Percentiles rank a stretch among this genome's conserved stretches.
These are phyloP conservation scores for Ceriagrion tenellum DNA, from an alignment of 2,888 invertebrate species.

Conservation along the genomic window DNA sequence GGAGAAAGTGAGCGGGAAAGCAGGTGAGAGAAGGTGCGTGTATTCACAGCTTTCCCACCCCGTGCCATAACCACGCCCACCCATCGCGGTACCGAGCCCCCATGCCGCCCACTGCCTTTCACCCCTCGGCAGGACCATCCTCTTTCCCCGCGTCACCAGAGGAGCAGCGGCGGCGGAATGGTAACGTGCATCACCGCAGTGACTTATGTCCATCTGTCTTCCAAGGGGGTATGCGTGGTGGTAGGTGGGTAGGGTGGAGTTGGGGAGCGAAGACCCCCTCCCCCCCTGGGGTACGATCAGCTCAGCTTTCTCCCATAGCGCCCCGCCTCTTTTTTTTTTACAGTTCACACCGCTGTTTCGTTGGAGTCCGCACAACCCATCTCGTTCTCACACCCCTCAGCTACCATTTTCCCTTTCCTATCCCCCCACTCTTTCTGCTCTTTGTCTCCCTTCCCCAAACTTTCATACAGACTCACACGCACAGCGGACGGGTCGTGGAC, in stretches of 20 bases:
- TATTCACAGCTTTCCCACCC: background rate
- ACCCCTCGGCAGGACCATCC: background rate
- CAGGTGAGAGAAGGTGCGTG: background rate
- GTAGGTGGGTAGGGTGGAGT: background rate
- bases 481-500: background rate
- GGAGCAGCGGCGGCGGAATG: background rate
- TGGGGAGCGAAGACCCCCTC: background rate
- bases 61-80: too few species aligned
- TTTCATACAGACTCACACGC: background rate
- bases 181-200: constrained; percentile 40
- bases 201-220: constrained; percentile 29
- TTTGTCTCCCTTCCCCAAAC: constrained; percentile 1
- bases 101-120: background rate
- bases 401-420: background rate
- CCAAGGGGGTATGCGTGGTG: background rate
- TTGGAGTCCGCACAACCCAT: background rate
- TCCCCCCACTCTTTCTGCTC: background rate
- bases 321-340: background rate
- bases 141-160: background rate
- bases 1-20: background rate
- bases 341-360: background rate
- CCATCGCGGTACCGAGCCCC: background rate
- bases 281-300: background rate
- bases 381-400: background rate
- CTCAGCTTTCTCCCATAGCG: background rate